Percentiles rank a stretch among this genome's conserved stretches.
These are phyloP conservation scores for Drosophila pandora DNA, from an alignment of 1,140 invertebrate genomes.

Conservation along the genomic window DNA sequence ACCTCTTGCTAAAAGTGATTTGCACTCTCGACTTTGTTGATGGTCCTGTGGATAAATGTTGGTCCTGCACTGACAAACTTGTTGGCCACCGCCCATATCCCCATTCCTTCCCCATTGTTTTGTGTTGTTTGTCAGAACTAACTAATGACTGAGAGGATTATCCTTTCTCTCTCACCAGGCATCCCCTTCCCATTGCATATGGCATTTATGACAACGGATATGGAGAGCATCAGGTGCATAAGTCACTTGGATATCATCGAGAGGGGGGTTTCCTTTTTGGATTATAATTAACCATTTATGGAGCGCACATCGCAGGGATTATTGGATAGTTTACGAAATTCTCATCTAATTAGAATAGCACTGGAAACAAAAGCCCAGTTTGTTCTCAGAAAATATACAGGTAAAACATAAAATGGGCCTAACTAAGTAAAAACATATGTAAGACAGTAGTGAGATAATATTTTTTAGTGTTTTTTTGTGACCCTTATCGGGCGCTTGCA, in stretches of 20 bases:
- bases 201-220: conserved; percentile 5
- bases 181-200: neutral
- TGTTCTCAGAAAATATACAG: no score
- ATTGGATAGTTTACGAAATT: conserved; percentile 17
- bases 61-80: conserved; percentile 28
- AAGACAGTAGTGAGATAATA: neutral
- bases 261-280: neutral
- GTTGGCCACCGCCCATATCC: neutral
- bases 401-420: no score
- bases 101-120: neutral
- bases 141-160: conserved; percentile 22
- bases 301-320: conserved; percentile 26
- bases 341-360: conserved; percentile 4
- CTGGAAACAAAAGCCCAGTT: neutral
- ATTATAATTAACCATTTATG: conserved; percentile 41
- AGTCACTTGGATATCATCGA: conserved; percentile 1
- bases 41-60: conserved; percentile 33
- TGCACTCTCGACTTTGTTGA: conserved; percentile 13
- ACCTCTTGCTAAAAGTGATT: conserved; percentile 30
- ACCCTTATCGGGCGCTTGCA: conserved; percentile 10
- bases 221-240: conserved; percentile 24
- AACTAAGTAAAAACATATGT: no score
- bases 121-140: conserved; percentile 3
- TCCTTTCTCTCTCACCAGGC: neutral
- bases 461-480: neutral